Base-by-base conservation (phyloP, 2,797 vertebrate species). In the Apogon hyalosoma region DNA sequence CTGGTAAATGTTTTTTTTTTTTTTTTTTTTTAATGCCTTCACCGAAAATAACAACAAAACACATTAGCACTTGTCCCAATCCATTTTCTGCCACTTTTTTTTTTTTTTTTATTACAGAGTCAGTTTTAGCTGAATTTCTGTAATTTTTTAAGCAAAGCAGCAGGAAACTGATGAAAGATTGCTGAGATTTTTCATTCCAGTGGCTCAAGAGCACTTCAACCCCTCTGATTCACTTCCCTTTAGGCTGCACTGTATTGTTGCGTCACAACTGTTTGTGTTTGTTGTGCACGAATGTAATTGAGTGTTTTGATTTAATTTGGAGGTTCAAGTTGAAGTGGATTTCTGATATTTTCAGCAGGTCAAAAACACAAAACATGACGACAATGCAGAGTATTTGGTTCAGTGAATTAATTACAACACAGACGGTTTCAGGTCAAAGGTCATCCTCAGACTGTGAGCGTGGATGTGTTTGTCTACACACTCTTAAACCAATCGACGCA, bases 401-500 rank as follows among this genome's bases (percentile, higher is more conserved):
- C 1, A 8, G 52, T 64, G 70, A 74, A 81, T 73, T 66, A 24
- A 69, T 62, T 64, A 59, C 69, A 69, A 69, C 66, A 69, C 51
- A 73, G 56, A 48, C 5, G 28, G 63, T 18, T 5, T 47, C 16
- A 6, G 10, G 42, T 56, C 47, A 12, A 43, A 49, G 40, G 63
- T 73, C 16, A 64, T 66, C 56, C 47, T 67, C 38, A 3, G 11
- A 7, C 68, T 11, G 55, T 5, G 41, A 72, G 67, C 48, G 4
- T 19, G 65, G 63, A 77, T 69, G 13, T 67, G 16, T 43, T 46
- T 15, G 48, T 56, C 77, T 60, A 64, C 63, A 63, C 70, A 55
- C 82, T 75, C 69, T 76, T 56, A 88, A 78, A 76, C 61, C 77
- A 80, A 72, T 57, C 80, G 69, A 63, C 64, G 63, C 68, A 40